Conservation (phyloP, 2,888 invertebrate species). For the Stramonita haemastoma region DNA sequence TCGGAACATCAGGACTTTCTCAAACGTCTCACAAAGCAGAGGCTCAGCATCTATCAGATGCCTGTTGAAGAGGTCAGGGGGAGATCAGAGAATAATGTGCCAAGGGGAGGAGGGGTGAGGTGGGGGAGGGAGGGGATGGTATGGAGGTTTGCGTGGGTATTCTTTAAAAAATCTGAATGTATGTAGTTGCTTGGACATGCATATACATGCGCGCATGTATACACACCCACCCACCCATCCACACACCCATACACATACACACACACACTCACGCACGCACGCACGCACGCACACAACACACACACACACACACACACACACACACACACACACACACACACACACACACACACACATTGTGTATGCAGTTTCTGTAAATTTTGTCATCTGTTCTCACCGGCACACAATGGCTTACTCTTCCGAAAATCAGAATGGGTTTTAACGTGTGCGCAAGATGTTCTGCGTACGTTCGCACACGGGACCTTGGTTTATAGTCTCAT, state of each 20-base stretch:
- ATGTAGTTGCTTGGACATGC: too few species aligned
- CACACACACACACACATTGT: too few species aligned
- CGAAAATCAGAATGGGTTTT: too few species aligned
- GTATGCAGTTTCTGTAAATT: too few species aligned
- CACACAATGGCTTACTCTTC: too few species aligned
- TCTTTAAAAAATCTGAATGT: background rate
- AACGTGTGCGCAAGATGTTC: too few species aligned
- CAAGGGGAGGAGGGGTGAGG: background rate
- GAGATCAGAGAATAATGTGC: background rate
- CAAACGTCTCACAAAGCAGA: slow-evolving; percentile 14
- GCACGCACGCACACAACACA: background rate
- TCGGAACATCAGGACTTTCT: slow-evolving; percentile 20
- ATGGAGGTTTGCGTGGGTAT: background rate
- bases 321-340: too few species aligned
- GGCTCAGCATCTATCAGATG: slow-evolving; percentile 21
- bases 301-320: background rate
- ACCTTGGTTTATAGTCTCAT: too few species aligned
- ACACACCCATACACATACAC: background rate
- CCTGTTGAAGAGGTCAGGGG: background rate
- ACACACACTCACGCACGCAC: too few species aligned
- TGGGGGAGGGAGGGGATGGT: background rate
- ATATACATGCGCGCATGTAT: background rate
- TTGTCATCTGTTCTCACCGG: too few species aligned
- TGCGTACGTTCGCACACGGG: too few species aligned
- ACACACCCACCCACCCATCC: background rate